Conservation (phyloP, 2,113 vertebrate species). For the Salvelinus fontinalis region DNA sequence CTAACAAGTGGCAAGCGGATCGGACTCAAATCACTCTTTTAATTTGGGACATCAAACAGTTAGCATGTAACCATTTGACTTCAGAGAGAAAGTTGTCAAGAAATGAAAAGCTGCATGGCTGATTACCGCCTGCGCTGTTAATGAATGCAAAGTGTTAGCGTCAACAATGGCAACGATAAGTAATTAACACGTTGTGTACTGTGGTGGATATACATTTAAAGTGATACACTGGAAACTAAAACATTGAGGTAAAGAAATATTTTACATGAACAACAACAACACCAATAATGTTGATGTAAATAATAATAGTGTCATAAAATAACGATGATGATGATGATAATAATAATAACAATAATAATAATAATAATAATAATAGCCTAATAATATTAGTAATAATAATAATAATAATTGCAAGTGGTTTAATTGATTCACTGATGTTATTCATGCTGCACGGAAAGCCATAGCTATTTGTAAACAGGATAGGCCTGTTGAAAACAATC, state of each 20-base stretch:
- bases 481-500: background rate
- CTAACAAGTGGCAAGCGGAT: constrained; percentile 37
- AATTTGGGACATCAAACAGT: constrained; percentile 83
- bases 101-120: constrained; percentile 59
- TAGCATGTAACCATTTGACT: constrained; percentile 78
- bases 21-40: constrained; percentile 75
- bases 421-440: background rate
- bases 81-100: constrained; percentile 76
- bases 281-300: background rate
- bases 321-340: background rate
- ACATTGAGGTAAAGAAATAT: no score
- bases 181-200: constrained; percentile 58
- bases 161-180: constrained; percentile 68
- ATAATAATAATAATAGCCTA: constrained; percentile 9
- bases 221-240: constrained; percentile 2
- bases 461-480: background rate
- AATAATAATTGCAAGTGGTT: background rate
- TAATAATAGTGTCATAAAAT: constrained; percentile 1
- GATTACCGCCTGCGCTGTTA: constrained; percentile 76
- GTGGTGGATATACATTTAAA: constrained; percentile 16
- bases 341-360: constrained; percentile 6
- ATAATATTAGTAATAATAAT: constrained; percentile 22
- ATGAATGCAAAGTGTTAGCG: constrained; percentile 78
- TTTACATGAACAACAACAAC: background rate
- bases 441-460: background rate